Base-by-base conservation (phyloP, 1,140 invertebrate species). In the Zaprionus gabonicus region DNA sequence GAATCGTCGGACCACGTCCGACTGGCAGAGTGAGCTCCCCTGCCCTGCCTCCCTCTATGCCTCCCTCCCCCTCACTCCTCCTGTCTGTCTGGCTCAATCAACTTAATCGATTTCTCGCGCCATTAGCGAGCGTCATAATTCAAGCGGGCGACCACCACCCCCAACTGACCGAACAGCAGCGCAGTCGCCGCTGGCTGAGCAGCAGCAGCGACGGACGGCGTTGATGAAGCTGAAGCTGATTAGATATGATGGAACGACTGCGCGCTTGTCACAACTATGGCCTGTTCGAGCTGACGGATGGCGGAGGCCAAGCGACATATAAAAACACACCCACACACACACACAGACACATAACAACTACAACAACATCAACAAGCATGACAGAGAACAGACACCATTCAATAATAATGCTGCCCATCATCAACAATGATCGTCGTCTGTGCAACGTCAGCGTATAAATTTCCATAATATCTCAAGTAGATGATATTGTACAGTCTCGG, bases 121-220 rank as follows among this genome's bases (percentile, higher is more conserved):
- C 67, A 83, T 84, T 83, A 84, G 78, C 83, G 49, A 73, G 81
- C 81, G 77, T 84, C 81, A 83, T 77, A 83, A 84, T 73, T 67
- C 72, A 71, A 58, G 31, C 49, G 20, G 28, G 17, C 51, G 59
- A 38, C 78, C 71, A 67, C 49, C 57, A 67, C 49, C 57, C 78
- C 64, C 67, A 66, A 56, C 41, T 49, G 25, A n/a, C 15, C 34
- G 4, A 34, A 27, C 68, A 31, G 63, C 44, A 23, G 38, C 53
- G 60, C 28, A 38, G 41, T 4, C 51, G 31, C 68, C 41, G 38
- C 38, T 17, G 51, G 38, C 46, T 3, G n/a, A 49, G 46, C 34
- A 23, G 68, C 34, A 15, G n/a, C 62, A 7, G 28, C 44, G 49
- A 17, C 20, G 20, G 23, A 23, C 23, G 59, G 12, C 69, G 64